Evolutionary conservation across 2,888 invertebrate genomes (phyloP), one percentile per base, ranked within the genome.

Genomic region (Caenorhabditis sulstoni): DNA sequence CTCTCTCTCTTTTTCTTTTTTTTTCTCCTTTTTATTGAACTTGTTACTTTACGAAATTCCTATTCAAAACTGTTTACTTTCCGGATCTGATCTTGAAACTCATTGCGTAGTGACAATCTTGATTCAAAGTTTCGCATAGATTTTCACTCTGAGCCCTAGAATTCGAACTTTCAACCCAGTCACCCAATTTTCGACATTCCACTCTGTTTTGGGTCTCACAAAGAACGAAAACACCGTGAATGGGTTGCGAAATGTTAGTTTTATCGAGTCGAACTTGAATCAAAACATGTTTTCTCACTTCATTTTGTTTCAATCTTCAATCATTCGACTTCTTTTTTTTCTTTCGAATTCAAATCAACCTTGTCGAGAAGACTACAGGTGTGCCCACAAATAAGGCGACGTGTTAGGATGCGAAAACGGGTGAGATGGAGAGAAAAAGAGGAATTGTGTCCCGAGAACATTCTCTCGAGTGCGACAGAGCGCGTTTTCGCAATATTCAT

Each of bases 401-500:
- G 23, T 49, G 49, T 58, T 39, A 67, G 67, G 58, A 57, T 18
- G 39, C 8, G 52, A 50, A 35, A 37, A 44, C 18, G 49, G 47
- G 11, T 16, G 16, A 61, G 59, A 37, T 47, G 50, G 55, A 62
- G 64, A 71, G 62, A 64, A 55, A 44, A 55, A 7, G 44, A 52
- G 41, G 16, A 37, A 64, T n/a, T 66, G 55, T 67, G 52, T 44
- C 52, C 68, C 45, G 52, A 68, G 70, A 77, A 77, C 57, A 58
- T 77, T 77, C 76, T 29, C 29, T 29, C 12, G 64, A 50, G 58
- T 70, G 57, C 76, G 37, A 29, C 44, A 35, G 76, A 29, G 68
- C 70, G 70, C 66, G 52, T 47, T 70, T 77, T 77, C 68, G 58
- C 58, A 70, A 70, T 70, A 64, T 47, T 77, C 64, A 70, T 70